A percentile compares a stretch with the other conserved stretches of the same genome.
Conservation (phyloP, 2,888 invertebrate genomes). For the Tachina lurida region DNA sequence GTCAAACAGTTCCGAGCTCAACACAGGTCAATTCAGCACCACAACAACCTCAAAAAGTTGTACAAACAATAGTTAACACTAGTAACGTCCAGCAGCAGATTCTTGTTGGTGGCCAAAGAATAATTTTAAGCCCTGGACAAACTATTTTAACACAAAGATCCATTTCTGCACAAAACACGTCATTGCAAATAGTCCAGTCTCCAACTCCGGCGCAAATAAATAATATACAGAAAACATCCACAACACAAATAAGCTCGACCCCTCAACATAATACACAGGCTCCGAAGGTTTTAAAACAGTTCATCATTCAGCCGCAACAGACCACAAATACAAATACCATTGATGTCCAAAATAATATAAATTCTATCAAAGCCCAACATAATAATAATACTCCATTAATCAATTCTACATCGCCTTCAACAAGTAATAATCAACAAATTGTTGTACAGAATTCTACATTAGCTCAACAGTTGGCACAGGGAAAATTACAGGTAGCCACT, state of each 20-base stretch:
- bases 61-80: conserved; percentile 82
- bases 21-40: conserved; percentile 64
- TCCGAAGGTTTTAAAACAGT: conserved; percentile 76
- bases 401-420: conserved; percentile 57
- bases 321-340: conserved; percentile 73
- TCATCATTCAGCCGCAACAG: conserved; percentile 77
- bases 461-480: conserved; percentile 91
- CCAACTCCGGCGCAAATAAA: conserved; percentile 69
- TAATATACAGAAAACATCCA: conserved; percentile 71
- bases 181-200: conserved; percentile 75
- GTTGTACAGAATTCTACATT: conserved; percentile 90
- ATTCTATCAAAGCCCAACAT: conserved; percentile 72
- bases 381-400: conserved; percentile 71
- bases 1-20: conserved; percentile 69
- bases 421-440: conserved; percentile 85
- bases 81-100: conserved; percentile 83
- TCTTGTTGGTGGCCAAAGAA: conserved; percentile 82
- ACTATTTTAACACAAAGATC: conserved; percentile 82
- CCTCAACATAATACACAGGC: conserved; percentile 74
- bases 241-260: conserved; percentile 70
- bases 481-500: conserved; percentile 92
- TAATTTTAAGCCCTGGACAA: conserved; percentile 82
- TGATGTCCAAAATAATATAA: conserved; percentile 78
- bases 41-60: conserved; percentile 81
- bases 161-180: conserved; percentile 78